Evolutionary conservation across 1,140 invertebrate genomes (phyloP).

Genomic region (Chionoecetes opilio): DNA sequence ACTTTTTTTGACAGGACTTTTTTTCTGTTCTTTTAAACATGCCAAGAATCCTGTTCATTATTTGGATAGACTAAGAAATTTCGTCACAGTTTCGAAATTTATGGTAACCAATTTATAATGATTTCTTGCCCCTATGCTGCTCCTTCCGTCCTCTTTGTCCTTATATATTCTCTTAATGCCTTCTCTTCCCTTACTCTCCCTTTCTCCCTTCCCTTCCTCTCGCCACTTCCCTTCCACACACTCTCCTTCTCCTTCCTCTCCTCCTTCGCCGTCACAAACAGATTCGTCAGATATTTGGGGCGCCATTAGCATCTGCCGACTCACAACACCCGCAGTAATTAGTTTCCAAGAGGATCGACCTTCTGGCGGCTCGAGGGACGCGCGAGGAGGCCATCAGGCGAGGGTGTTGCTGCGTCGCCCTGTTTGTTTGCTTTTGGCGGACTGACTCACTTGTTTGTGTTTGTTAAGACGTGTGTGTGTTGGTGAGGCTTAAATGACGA

Average conservation of each 20-base stretch:
- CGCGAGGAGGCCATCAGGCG: neutral
- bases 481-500: neutral
- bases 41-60: too few relatives aligned
- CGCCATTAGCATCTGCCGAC: conserved; percentile 62
- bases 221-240: conserved; percentile 10
- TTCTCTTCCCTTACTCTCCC: neutral
- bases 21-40: too few relatives aligned
- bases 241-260: too few relatives aligned
- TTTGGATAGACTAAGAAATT: too few relatives aligned
- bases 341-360: neutral
- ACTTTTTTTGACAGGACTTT: too few relatives aligned
- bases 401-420: neutral
- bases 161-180: neutral
- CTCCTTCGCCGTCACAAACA: conserved; percentile 63
- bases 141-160: neutral
- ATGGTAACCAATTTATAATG: too few relatives aligned
- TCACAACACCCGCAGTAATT: conserved; percentile 36
- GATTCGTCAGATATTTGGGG: conserved; percentile 67
- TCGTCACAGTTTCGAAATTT: too few relatives aligned
- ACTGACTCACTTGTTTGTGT: conserved; percentile 28
- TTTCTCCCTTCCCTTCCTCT: neutral
- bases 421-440: conserved; percentile 11
- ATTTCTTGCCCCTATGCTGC: neutral
- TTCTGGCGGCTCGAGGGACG: conserved; percentile 15
- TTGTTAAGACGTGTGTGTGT: neutral